Evolutionary conservation across 2,113 vertebrate species (phyloP).

Genomic region (Formicarius rufipectus): DNA sequence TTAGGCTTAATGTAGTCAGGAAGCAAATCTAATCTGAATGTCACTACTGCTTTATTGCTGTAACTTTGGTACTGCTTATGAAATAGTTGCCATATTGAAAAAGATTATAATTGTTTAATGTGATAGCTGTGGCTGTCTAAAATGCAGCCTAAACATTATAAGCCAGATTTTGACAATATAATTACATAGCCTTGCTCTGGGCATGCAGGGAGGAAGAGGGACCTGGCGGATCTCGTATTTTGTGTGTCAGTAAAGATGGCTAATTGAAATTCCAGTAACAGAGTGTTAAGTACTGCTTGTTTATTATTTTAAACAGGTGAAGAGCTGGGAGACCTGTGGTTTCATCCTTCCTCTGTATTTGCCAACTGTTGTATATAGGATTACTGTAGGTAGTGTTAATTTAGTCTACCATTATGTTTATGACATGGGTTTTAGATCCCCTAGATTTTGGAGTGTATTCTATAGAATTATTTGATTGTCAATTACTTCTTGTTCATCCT

Average conservation of each 20-base stretch:
- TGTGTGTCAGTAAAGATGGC: not conserved
- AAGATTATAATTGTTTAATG: slow-evolving; percentile 30
- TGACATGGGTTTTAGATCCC: not conserved
- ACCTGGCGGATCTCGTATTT: not conserved
- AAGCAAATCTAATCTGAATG: slow-evolving; percentile 48
- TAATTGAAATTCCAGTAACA: not conserved
- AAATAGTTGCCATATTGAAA: slow-evolving; percentile 19
- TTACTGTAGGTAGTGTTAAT: not conserved
- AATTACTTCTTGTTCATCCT: not conserved
- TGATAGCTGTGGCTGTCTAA: not conserved
- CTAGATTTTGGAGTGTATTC: not conserved
- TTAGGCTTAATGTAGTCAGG: slow-evolving; percentile 46
- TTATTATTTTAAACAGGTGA: not conserved
- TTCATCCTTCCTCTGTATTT: not conserved
- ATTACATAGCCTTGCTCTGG: not conserved
- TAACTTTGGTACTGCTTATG: slow-evolving; percentile 28
- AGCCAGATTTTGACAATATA: slow-evolving; percentile 1
- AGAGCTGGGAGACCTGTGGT: not conserved
- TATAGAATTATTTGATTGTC: not conserved
- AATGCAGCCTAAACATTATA: not conserved
- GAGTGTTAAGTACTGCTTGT: not conserved
- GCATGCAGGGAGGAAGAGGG: not conserved
- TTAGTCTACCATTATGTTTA: not conserved
- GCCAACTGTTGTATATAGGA: not conserved
- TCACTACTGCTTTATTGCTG: slow-evolving; percentile 45